Conservation (phyloP, 2,797 vertebrate genomes). For the Natrix natrix region DNA sequence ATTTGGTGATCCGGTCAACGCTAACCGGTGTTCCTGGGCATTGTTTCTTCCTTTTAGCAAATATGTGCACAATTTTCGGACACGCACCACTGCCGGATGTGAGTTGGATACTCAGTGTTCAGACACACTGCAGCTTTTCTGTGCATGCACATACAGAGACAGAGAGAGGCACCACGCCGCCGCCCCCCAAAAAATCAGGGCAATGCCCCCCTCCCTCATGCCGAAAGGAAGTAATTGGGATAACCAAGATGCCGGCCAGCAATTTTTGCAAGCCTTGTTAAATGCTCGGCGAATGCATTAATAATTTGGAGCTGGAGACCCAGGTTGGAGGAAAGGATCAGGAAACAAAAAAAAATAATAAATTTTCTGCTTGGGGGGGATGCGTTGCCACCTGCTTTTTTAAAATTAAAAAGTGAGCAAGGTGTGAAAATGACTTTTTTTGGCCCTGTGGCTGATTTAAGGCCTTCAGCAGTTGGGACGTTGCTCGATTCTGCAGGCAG, state of each 20-base stretch:
- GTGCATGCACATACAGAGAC: too few relatives aligned
- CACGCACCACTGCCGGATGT: too few relatives aligned
- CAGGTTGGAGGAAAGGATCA: not conserved
- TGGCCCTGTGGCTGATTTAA: not conserved
- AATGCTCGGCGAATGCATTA: not conserved
- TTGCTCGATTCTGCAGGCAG: not conserved
- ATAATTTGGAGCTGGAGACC: not conserved
- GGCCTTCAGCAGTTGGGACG: not conserved
- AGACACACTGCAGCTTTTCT: too few relatives aligned
- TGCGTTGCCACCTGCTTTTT: not conserved
- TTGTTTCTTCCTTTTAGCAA: conserved; percentile 1
- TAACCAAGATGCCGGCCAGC: not conserved
- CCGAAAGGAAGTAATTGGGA: accelerated
- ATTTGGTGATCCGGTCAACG: conserved; percentile 15
- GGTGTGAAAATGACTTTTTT: not conserved
- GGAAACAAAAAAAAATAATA: not conserved
- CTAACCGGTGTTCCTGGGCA: conserved; percentile 10
- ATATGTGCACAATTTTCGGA: too few relatives aligned
- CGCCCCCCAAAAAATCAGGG: accelerated
- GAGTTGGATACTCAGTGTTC: too few relatives aligned
- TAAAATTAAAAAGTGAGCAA: not conserved
- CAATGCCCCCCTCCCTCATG: accelerated
- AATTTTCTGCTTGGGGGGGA: not conserved
- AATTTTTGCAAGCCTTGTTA: not conserved
- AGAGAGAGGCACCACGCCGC: too few relatives aligned